A percentile compares a stretch with the other conserved stretches of the same genome.
These are phyloP conservation scores for Sphenodon punctatus DNA, from an alignment of 2,797 vertebrate species.

Conservation along the genomic window DNA sequence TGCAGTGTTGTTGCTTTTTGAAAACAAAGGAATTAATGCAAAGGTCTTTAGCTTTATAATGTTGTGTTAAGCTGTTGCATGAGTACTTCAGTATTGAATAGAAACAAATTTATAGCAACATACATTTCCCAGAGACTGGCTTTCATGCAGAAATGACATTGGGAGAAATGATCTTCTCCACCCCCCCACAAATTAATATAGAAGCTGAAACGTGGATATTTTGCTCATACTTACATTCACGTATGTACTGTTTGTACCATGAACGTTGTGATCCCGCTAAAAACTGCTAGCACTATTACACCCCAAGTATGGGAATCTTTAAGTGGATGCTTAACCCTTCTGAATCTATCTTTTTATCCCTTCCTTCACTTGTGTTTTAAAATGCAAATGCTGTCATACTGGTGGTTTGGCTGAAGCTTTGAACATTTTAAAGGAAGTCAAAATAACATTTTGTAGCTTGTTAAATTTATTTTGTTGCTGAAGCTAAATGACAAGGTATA, in stretches of 20 bases:
- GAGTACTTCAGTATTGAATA: neutral
- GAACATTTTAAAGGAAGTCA: neutral
- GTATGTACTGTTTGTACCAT: neutral
- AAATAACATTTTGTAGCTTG: neutral
- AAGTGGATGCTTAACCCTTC: neutral
- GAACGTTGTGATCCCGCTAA: neutral
- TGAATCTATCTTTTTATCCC: rapidly evolving
- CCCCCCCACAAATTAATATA: neutral
- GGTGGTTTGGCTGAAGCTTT: neutral
- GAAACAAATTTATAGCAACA: neutral
- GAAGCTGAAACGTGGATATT: neutral
- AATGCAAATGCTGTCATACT: neutral
- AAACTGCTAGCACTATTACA: too few relatives aligned
- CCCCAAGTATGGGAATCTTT: too few relatives aligned
- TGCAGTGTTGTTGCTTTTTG: too few relatives aligned
- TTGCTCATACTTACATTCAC: neutral
- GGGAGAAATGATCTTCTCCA: neutral
- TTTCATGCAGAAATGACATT: neutral
- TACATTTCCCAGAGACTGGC: neutral
- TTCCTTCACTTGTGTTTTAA: rapidly evolving
- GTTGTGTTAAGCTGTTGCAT: neutral
- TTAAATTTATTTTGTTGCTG: neutral
- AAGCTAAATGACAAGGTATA: neutral
- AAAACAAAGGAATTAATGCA: too few relatives aligned
- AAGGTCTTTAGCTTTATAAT: too few relatives aligned